Evolutionary conservation across 2,888 invertebrate genomes (phyloP), one percentile per base, ranked within the genome.

Genomic region (Sesia apiformis): DNA sequence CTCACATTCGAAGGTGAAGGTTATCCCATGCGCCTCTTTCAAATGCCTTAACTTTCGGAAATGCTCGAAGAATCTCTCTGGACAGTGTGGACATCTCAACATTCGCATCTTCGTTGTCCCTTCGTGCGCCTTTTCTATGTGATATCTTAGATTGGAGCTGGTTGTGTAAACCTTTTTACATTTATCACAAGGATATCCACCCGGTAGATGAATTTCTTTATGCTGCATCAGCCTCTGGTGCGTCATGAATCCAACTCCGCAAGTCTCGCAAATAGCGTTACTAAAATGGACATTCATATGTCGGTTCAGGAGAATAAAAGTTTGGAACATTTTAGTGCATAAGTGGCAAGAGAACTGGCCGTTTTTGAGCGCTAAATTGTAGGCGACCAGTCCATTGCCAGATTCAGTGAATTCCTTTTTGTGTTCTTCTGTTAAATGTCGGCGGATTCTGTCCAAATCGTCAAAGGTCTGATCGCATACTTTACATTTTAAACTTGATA

Each of bases 131-230:
- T 81, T 84, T 56, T 83, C 78, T 38, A 75, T 60, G 41, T 84
- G 84, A 54, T 75, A 81, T 62, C 78, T 81, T 3, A 84, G 60
- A 57, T 84, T 84, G 0, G 81, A 80, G 60, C 65, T 86, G 0
- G 89, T 89, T 4, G 87, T 84, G 60, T 90, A 90, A 0, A 88
- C 80, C 63, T 90, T 90, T 5, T 74, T 73, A 58, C 90, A 90
- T 60, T 66, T 75, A 0, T 69, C 74, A 58, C 90, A 90, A 3
- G 82, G 78, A 40, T 52, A 52, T 40, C 52, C 52, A 0, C 84
- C 82, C 0, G 82, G 77, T 1, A 69, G 60, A 53, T 84, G 84
- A 3, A 80, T 83, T 59, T 80, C 80, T 61, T 80, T 79, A 52
- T 85, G 84, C 56, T 82, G 80, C 53, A 80, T 64, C 6, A 85